Conservation (phyloP, 2,797 vertebrate genomes). For the Perdix hodgsoniae region DNA sequence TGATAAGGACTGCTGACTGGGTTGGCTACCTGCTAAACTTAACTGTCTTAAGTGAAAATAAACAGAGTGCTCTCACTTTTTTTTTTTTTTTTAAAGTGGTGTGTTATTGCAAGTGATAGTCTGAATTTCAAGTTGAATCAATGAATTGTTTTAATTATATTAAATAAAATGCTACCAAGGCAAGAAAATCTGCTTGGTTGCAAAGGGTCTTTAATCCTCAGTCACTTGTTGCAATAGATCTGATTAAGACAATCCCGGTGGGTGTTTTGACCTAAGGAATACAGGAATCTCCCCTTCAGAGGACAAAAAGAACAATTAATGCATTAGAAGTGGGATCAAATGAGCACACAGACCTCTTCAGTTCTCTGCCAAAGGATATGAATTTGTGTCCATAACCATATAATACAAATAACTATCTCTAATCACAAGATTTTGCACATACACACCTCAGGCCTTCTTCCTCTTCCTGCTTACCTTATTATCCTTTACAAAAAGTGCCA, state of each 20-base stretch:
- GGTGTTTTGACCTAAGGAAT: neutral
- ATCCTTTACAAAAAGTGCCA: constrained; percentile 99
- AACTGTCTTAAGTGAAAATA: neutral
- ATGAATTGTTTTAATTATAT: neutral
- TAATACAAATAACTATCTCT: neutral
- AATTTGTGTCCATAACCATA: neutral
- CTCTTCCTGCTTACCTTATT: constrained; percentile 88
- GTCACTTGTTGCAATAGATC: neutral
- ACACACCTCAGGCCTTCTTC: neutral
- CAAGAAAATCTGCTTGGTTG: constrained; percentile 22
- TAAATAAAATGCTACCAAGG: neutral
- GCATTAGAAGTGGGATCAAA: neutral
- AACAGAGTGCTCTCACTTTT: neutral
- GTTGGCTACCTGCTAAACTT: neutral
- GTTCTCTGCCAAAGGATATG: neutral
- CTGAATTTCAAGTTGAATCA: neutral
- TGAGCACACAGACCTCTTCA: neutral
- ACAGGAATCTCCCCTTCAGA: neutral
- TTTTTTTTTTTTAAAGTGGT: neutral
- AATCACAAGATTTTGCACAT: neutral
- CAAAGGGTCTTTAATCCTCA: neutral
- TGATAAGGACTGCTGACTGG: neutral
- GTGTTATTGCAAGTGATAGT: neutral
- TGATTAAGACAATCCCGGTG: neutral
- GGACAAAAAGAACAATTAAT: neutral